Percentiles rank a stretch among this genome's conserved stretches.
Evolutionary conservation across 1,140 invertebrate species (phyloP).

Genomic region (Ips typographus): DNA sequence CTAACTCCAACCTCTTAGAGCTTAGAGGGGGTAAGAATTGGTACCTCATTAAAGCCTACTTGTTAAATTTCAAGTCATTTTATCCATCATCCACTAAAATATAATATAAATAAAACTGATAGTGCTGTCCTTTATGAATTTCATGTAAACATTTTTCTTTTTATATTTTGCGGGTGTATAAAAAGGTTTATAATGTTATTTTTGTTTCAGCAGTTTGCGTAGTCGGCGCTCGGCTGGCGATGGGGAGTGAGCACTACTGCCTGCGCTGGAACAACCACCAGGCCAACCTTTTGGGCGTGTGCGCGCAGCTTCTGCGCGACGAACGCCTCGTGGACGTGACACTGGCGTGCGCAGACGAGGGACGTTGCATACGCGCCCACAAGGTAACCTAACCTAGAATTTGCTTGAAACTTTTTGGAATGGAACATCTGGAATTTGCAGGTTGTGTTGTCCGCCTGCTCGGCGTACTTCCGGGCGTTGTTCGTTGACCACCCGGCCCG

Average conservation of each 20-base stretch:
- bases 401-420: too few relatives aligned
- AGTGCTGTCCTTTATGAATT: too few relatives aligned
- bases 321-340: slow-evolving; percentile 94
- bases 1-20: too few relatives aligned
- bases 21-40: too few relatives aligned
- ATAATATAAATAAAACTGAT: too few relatives aligned
- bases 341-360: slow-evolving; percentile 85
- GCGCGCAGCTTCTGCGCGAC: slow-evolving; percentile 91
- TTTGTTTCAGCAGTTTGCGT: slow-evolving; percentile 31
- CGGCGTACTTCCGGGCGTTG: slow-evolving; percentile 89
- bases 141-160: too few relatives aligned
- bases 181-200: neutral
- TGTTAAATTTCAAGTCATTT: too few relatives aligned
- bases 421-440: slow-evolving; percentile 21
- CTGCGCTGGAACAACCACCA: slow-evolving; percentile 96
- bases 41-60: too few relatives aligned
- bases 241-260: slow-evolving; percentile 95
- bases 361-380: slow-evolving; percentile 90
- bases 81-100: too few relatives aligned
- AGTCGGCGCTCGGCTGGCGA: slow-evolving; percentile 58
- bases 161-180: too few relatives aligned
- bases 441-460: slow-evolving; percentile 91
- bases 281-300: slow-evolving; percentile 91
- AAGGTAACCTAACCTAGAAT: slow-evolving; percentile 59
- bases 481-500: slow-evolving; percentile 87